Percentiles rank a stretch among this genome's conserved stretches.
These are phyloP conservation scores for Leptobrachium ailaonicum DNA, from an alignment of 2,113 vertebrate species.

Conservation along the genomic window DNA sequence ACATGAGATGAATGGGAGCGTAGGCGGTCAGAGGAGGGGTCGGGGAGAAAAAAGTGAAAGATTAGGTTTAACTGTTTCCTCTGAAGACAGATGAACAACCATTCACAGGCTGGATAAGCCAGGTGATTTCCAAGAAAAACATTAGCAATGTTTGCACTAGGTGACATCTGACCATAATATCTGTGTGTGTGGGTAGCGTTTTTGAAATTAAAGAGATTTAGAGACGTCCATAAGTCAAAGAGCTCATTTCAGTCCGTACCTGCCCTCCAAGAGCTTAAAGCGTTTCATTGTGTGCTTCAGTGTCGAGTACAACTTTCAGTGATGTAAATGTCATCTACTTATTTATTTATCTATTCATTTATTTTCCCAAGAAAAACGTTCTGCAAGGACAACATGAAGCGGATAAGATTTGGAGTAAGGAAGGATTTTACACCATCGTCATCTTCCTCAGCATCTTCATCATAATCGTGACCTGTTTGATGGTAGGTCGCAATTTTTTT, in stretches of 20 bases:
- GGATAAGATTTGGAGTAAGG: conserved; percentile 86
- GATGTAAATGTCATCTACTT: conserved; percentile 55
- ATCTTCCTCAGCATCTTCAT: conserved; percentile 94
- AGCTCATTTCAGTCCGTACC: conserved; percentile 52
- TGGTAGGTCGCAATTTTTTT: conserved; percentile 74
- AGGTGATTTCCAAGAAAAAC: conserved; percentile 53
- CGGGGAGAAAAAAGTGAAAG: conserved; percentile 17
- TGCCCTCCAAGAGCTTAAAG: background rate
- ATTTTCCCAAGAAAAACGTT: conserved; percentile 83
- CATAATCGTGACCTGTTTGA: conserved; percentile 89
- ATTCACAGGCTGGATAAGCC: conserved; percentile 50
- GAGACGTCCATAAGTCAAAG: conserved; percentile 37
- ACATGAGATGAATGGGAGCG: background rate
- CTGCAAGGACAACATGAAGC: conserved; percentile 85
- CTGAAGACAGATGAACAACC: background rate
- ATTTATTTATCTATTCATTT: conserved; percentile 37
- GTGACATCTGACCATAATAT: background rate
- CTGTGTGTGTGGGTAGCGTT: background rate
- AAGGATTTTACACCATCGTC: conserved; percentile 85
- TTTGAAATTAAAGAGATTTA: background rate
- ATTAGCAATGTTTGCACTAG: conserved; percentile 12
- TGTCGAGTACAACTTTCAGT: conserved; percentile 45
- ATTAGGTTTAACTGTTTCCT: conserved; percentile 43
- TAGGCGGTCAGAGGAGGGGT: conserved; percentile 51
- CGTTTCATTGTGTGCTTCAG: background rate